phyloP scores from a whole-genome alignment of 53 echinoderm and acorn worm species.

The Holothuria scabra region DNA sequence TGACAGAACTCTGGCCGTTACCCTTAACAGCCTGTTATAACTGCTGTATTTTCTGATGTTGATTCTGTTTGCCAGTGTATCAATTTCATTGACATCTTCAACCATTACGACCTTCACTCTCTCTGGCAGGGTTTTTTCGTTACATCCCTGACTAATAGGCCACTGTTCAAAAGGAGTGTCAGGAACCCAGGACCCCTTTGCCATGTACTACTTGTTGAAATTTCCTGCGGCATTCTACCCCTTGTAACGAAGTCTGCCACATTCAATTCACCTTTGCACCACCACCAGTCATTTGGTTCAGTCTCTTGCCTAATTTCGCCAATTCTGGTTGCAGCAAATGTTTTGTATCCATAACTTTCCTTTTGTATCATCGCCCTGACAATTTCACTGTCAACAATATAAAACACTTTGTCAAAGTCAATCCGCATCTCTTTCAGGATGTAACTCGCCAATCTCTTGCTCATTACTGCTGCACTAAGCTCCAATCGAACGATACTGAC shows the following conservation, averaged over 20 bases:
- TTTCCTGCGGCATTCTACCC: conserved; percentile 39
- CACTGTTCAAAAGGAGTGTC: conserved; percentile 23
- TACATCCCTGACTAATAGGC: conserved; percentile 49
- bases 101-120: conserved; percentile 46
- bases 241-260: conserved; percentile 56
- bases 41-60: conserved; percentile 33
- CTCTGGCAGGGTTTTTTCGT: conserved; percentile 31
- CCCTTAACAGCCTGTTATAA: conserved; percentile 39
- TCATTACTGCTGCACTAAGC: conserved; percentile 59
- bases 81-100: conserved; percentile 13
- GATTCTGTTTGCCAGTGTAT: conserved; percentile 33
- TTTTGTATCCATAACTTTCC: conserved; percentile 59
- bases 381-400: conserved; percentile 59
- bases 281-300: conserved; percentile 60
- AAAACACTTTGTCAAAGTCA: conserved; percentile 45
- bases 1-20: conserved; percentile 39
- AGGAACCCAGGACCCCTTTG: conserved; percentile 50
- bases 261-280: conserved; percentile 58
- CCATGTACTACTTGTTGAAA: conserved; percentile 51
- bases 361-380: conserved; percentile 60
- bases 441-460: conserved; percentile 49
- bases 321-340: conserved; percentile 59
- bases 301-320: conserved; percentile 57
- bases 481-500: conserved; percentile 52
- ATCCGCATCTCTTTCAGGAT: conserved; percentile 61